phyloP scores from a whole-genome alignment of 2,888 invertebrate species.

The Himalopsyche japonica region DNA sequence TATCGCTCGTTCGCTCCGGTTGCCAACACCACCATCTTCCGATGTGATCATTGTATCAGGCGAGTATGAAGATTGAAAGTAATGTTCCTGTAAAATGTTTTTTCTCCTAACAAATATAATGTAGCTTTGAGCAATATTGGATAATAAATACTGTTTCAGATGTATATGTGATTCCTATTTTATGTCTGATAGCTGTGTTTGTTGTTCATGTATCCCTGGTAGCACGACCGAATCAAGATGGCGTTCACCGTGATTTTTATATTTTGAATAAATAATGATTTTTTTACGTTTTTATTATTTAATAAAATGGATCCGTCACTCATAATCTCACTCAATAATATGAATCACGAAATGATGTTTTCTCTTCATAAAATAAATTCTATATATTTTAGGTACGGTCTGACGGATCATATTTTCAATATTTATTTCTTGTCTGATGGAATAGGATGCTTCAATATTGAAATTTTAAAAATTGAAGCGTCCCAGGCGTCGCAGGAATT shows the following conservation, averaged over 20 bases:
- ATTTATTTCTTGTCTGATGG: not conserved
- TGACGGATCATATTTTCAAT: not conserved
- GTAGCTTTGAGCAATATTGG: too few relatives aligned
- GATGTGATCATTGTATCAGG: conserved; percentile 17
- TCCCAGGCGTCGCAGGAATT: conserved; percentile 16
- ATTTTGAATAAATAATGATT: not conserved
- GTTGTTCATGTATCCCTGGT: not conserved
- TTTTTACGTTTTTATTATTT: not conserved
- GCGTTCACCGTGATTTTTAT: not conserved
- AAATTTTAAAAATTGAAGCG: not conserved
- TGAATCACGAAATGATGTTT: too few relatives aligned
- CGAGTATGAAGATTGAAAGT: not conserved
- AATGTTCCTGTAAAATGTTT: too few relatives aligned
- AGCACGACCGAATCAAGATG: not conserved
- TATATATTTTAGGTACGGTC: not conserved
- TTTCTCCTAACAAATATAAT: too few relatives aligned
- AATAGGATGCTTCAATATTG: not conserved
- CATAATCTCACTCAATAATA: too few relatives aligned
- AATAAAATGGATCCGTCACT: too few relatives aligned
- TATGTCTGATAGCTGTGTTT: too few relatives aligned
- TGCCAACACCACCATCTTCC: conserved; percentile 37
- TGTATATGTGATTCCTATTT: too few relatives aligned
- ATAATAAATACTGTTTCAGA: too few relatives aligned
- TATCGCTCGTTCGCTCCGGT: not conserved
- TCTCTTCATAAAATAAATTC: too few relatives aligned